Evolutionary conservation across 2,113 vertebrate genomes (phyloP), one percentile per base, ranked within the genome.

Genomic region (Colossoma macropomum): DNA sequence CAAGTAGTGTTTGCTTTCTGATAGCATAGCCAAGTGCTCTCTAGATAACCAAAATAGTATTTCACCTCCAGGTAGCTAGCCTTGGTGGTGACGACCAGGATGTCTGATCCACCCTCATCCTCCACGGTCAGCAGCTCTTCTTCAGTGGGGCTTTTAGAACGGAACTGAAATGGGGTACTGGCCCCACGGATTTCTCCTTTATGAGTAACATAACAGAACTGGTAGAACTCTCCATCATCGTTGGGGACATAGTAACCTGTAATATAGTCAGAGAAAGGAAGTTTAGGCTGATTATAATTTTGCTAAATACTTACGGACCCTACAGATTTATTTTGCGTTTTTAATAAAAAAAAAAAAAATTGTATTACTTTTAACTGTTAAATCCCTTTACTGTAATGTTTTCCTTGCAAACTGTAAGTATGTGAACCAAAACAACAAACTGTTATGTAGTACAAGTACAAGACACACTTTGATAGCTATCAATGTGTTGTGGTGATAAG

Each of bases 121-220:
- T 99, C 98, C 93, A 99, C 95, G 15, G 98, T 99, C 28, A 99
- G 94, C 84, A 99, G 92, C 78, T 99, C 98, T 80, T 99, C 98
- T 82, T 94, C 93, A 59, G 96, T 92, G 52, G 97, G 97, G 88
- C 96, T 97, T 85, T 93, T 92, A 30, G 96, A 94, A 30, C 98
- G 96, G 75, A 99, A 99, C 92, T 96, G 97, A 89, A 99, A 99
- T n/a, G 98, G 98, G 3, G 97, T 99, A 89, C 98, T 99, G 73
- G 98, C 98, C 84, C 98, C 98, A 77, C 98, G 95, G 90, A 99
- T 99, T 92, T 99, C 98, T 85, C 98, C 98, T 93, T 98, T 98
- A 87, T 98, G 94, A 73, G 97, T 99, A 85, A 99, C 98, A 0
- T 99, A 99, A 88, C 98, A 99, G 90, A 99, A 99, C 93, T 99